phyloP scores from a whole-genome alignment of 2,113 vertebrate species.

The Shinisaurus crocodilurus region DNA sequence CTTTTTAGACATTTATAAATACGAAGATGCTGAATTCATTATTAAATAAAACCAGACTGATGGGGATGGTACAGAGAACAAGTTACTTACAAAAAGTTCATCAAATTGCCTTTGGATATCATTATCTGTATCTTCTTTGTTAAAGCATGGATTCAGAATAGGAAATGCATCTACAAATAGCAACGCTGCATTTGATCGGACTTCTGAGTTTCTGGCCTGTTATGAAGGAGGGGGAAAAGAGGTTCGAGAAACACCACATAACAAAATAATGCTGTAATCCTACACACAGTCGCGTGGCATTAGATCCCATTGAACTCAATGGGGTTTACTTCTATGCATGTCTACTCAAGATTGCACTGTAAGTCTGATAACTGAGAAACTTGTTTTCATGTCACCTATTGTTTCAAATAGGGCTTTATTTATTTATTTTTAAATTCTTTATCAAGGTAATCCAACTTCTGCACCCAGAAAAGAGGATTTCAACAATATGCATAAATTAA shows the following conservation, averaged over 20 bases:
- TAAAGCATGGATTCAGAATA: constrained; percentile 84
- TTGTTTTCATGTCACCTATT: background rate
- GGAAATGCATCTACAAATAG: constrained; percentile 94
- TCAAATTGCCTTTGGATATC: constrained; percentile 94
- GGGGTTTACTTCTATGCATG: background rate
- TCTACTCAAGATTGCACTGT: background rate
- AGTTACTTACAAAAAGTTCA: constrained; percentile 84
- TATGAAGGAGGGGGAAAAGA: background rate
- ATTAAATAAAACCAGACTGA: constrained; percentile 4
- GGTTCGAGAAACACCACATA: background rate
- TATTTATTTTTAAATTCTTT: too few relatives aligned
- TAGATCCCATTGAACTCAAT: background rate
- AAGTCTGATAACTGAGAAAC: background rate
- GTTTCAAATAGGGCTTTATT: background rate
- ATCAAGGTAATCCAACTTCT: background rate
- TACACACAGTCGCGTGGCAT: background rate
- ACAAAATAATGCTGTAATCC: constrained; percentile 10
- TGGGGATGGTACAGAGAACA: background rate
- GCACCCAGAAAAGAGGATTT: background rate
- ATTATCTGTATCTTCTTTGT: constrained; percentile 77
- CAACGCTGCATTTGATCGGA: constrained; percentile 91
- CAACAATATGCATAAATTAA: background rate
- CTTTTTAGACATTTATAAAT: background rate
- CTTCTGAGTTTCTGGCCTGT: constrained; percentile 90
- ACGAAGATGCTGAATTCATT: background rate